These are phyloP conservation scores for Crotalus horridus DNA, from an alignment of 2,113 vertebrate genomes.

Conservation along the genomic window DNA sequence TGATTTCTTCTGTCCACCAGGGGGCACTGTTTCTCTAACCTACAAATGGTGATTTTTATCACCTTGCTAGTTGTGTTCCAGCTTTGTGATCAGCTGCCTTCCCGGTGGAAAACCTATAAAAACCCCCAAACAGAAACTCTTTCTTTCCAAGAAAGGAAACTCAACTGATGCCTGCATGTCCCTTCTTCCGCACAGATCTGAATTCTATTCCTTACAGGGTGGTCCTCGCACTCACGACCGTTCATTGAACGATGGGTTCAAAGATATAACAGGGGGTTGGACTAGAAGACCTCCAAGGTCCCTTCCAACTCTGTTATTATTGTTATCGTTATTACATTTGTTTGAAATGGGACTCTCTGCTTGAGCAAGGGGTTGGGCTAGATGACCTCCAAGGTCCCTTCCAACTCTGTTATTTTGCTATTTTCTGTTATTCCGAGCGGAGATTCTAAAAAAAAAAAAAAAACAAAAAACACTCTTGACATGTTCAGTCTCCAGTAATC, in stretches of 20 bases:
- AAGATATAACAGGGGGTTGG: too few species aligned
- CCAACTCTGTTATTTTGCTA: background rate
- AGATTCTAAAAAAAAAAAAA: background rate
- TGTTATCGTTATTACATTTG: too few species aligned
- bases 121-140: background rate
- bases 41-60: background rate
- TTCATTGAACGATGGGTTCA: too few species aligned
- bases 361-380: background rate
- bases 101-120: too few species aligned
- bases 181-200: background rate
- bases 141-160: background rate
- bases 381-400: background rate
- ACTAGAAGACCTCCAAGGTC: too few species aligned
- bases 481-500: background rate
- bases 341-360: background rate
- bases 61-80: background rate
- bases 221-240: too few species aligned
- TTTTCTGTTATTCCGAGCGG: background rate
- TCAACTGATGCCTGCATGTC: background rate
- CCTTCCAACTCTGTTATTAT: too few species aligned
- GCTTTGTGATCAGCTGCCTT: background rate
- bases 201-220: background rate
- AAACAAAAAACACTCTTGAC: background rate
- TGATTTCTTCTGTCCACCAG: background rate
- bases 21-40: background rate